A percentile compares a stretch with the other conserved stretches of the same genome.
Evolutionary conservation across 2,888 invertebrate genomes (phyloP).

Genomic region (Tetragnatha montana): DNA sequence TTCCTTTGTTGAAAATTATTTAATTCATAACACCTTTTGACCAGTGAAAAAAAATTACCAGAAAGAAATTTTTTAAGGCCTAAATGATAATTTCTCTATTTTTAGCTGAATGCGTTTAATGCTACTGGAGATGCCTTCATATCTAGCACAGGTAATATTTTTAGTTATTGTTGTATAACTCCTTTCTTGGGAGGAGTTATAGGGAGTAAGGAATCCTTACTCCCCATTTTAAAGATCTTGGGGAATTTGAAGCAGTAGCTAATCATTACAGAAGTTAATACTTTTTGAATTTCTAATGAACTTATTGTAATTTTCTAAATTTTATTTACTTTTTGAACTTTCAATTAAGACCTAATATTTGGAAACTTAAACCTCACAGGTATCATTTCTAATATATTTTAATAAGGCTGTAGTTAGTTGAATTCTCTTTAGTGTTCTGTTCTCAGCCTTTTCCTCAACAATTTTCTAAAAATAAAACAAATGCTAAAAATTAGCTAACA

Average conservation of each 20-base stretch:
- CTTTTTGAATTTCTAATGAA: not conserved
- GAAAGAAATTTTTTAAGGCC: not conserved
- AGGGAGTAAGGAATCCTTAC: no score
- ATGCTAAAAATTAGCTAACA: not conserved
- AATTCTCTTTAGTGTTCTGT: not conserved
- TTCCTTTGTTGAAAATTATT: not conserved
- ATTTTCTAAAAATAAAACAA: no score
- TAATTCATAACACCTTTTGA: not conserved
- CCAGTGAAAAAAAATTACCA: no score
- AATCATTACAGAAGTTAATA: not conserved
- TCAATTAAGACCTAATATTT: no score
- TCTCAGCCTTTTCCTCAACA: not conserved
- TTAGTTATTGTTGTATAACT: not conserved
- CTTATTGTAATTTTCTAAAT: not conserved
- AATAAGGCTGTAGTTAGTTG: not conserved
- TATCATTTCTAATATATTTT: no score
- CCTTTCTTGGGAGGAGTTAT: no score
- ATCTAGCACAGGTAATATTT: conserved; percentile 15
- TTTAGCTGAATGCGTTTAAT: conserved; percentile 49
- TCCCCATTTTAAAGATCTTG: no score
- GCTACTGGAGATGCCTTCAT: conserved; percentile 32
- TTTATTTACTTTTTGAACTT: not conserved
- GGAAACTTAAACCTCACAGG: no score
- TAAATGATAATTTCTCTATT: not conserved
- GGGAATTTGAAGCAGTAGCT: no score